A percentile compares a stretch with the other conserved stretches of the same genome.
phyloP scores from a whole-genome alignment of 2,888 invertebrate species.

The Pristionchus fissidentatus region DNA sequence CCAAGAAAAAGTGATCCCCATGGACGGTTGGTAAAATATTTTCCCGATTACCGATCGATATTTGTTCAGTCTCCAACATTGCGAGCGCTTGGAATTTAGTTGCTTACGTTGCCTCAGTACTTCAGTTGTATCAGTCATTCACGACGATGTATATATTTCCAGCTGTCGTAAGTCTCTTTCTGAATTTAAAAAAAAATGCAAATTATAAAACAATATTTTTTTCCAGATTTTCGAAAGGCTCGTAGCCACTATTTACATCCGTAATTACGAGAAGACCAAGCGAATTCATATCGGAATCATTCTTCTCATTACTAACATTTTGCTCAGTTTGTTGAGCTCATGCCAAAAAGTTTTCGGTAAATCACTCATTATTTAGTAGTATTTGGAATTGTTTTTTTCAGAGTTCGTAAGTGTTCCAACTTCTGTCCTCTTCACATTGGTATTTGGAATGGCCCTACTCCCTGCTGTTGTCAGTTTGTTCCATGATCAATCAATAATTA shows the following conservation, averaged over 20 bases:
- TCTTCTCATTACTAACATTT: background rate
- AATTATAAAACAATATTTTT: background rate
- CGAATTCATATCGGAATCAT: background rate
- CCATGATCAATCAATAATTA: too few species aligned
- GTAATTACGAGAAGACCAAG: background rate
- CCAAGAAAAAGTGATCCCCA: background rate
- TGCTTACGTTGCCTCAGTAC: background rate
- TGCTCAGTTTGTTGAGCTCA: background rate
- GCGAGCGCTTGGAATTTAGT: background rate
- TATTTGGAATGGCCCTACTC: background rate
- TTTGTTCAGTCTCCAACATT: background rate
- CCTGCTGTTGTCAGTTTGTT: background rate
- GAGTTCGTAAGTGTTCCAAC: background rate
- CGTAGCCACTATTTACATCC: background rate
- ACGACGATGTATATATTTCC: background rate
- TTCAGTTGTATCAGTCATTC: background rate
- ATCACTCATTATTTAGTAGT: background rate
- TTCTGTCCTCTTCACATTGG: background rate
- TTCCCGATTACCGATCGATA: background rate
- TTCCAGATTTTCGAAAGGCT: background rate
- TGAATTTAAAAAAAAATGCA: background rate
- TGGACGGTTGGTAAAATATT: background rate
- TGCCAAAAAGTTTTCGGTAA: background rate
- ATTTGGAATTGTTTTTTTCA: background rate
- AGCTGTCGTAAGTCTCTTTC: background rate